A percentile compares a stretch with the other conserved stretches of the same genome.
phyloP scores from a whole-genome alignment of 2,113 vertebrate genomes.

The Mustelus asterias region DNA sequence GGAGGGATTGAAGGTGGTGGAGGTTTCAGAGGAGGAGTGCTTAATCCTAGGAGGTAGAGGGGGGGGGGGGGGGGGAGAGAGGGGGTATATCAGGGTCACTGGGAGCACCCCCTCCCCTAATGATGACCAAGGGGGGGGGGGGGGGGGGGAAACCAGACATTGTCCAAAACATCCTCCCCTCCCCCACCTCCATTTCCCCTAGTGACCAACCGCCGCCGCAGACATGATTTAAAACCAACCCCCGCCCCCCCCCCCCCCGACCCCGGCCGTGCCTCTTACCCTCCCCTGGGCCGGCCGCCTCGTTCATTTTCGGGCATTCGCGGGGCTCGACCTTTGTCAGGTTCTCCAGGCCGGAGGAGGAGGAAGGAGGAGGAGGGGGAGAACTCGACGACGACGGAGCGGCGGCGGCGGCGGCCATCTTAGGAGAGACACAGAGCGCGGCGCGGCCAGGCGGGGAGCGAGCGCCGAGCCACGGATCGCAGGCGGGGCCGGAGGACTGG shows the following conservation, averaged over 20 bases:
- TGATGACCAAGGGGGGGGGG: background rate
- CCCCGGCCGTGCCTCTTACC: conserved; percentile 48
- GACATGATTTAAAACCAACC: background rate
- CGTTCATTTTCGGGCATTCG: background rate
- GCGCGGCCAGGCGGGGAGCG: background rate
- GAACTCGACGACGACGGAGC: too few relatives aligned
- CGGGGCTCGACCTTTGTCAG: conserved; percentile 30
- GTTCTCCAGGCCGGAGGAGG: background rate
- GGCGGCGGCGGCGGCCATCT: conserved; percentile 29
- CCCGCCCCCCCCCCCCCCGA: background rate
- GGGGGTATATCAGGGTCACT: background rate
- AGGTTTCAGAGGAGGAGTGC: background rate
- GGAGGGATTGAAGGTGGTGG: background rate
- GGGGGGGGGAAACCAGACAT: background rate
- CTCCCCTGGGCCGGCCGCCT: background rate
- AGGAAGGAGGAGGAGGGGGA: too few relatives aligned
- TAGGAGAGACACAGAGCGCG: background rate
- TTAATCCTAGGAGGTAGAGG: background rate
- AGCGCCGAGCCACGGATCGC: background rate
- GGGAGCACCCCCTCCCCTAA: background rate
- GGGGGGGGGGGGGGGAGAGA: background rate
- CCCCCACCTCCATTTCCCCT: background rate
- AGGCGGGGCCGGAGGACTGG: background rate
- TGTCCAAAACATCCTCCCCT: background rate
- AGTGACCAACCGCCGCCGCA: background rate